Base-by-base conservation (phyloP, 2,797 vertebrate genomes). In the Centroberyx gerrardi region DNA sequence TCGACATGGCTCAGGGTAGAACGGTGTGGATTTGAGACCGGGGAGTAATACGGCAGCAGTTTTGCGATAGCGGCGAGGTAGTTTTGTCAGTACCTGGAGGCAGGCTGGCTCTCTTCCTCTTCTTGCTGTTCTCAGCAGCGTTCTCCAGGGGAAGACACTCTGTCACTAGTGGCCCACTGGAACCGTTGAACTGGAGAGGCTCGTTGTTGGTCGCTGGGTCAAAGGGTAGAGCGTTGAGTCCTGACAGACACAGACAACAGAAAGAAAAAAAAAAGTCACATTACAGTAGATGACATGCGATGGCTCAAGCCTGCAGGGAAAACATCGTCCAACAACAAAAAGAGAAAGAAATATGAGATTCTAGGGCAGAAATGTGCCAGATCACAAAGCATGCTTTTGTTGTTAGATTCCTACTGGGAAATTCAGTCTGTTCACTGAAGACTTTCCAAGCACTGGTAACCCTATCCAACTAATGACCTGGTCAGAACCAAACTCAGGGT, bases 161-260 rank as follows among this genome's bases (percentile, higher is more conserved):
- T 0, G 88, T 86, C 81, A 93, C 90, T 88, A 85, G 91, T 0
- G 92, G 93, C 52, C 90, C 96, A 51, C 88, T 87, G 54, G 96
- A 74, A n/a, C 88, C 85, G 91, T 68, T 92, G 78, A 97, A 95
- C 72, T 96, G 96, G 82, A 97, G 91, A 38, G 96, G 91, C 76
- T 97, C 94, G 81, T 93, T 96, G 93, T 93, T 96, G 92, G 92
- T 82, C 62, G 95, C 78, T 64, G 97, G 95, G 88, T 97, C 97
- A 85, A 98, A 98, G 82, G 96, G 85, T 87, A 98, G 90, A 70
- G 95, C 89, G 90, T 95, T 97, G 91, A 98, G 95, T 87, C 96
- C 98, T 99, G 82, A 49, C 76, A 87, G 85, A 88, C 59, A 83
- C n/a, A 87, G 78, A 78, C 73, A 80, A 89, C 10, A 42, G 10